These are phyloP conservation scores for Cheilinus undulatus DNA, from an alignment of 2,113 vertebrate species.

Conservation along the genomic window DNA sequence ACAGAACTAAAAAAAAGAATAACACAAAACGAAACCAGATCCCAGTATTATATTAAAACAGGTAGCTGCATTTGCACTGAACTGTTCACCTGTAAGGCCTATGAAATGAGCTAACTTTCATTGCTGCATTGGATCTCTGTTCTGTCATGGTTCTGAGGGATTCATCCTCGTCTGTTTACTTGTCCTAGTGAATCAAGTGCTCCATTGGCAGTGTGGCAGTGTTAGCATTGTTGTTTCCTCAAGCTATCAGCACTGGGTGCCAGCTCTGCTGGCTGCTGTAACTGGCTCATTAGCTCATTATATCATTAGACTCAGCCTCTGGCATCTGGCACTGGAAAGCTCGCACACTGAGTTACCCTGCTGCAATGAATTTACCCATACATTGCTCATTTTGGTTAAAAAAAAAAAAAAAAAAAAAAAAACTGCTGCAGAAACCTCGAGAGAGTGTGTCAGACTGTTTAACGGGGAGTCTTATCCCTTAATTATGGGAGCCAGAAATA, in stretches of 20 bases:
- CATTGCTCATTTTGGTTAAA: background rate
- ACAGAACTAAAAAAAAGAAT: background rate
- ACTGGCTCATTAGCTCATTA: constrained; percentile 45
- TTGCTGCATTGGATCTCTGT: background rate
- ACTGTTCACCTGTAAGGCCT: too few relatives aligned
- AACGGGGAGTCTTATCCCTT: background rate
- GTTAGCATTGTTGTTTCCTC: background rate
- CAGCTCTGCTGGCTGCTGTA: constrained; percentile 20
- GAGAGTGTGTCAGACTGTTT: background rate
- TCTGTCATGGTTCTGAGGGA: background rate
- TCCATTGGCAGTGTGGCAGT: constrained; percentile 4
- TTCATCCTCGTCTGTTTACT: background rate
- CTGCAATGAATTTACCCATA: constrained; percentile 15
- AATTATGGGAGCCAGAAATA: too few relatives aligned
- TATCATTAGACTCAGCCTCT: constrained; percentile 45
- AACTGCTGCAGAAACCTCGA: too few relatives aligned
- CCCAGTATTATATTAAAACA: background rate
- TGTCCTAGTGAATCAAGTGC: background rate
- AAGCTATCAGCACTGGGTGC: background rate
- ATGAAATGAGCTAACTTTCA: background rate
- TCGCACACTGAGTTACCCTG: constrained; percentile 19
- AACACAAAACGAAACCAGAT: too few relatives aligned
- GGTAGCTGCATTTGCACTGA: too few relatives aligned
- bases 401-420: too few relatives aligned
- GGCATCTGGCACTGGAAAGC: constrained; percentile 22